These are phyloP conservation scores for Cryptocephalus moraei DNA, from an alignment of 2,888 invertebrate species.

Conservation along the genomic window DNA sequence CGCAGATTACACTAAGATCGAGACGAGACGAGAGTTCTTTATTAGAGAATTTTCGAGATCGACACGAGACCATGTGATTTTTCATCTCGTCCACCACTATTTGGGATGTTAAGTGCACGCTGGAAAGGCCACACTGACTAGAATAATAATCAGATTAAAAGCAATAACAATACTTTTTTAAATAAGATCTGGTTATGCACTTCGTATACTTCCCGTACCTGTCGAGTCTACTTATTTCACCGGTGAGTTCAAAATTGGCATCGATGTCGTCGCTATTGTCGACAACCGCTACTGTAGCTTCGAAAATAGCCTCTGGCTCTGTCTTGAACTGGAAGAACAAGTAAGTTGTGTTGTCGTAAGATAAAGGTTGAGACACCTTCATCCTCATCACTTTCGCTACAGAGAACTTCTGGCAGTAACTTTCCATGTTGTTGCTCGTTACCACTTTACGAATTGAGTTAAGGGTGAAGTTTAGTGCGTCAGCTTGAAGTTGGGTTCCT, in stretches of 20 bases:
- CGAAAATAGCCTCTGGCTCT: slow-evolving; percentile 58
- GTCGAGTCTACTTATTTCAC: slow-evolving; percentile 53
- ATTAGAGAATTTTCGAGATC: too few species aligned
- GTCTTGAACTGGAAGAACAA: slow-evolving; percentile 60
- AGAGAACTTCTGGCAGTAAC: slow-evolving; percentile 32
- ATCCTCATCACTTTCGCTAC: slow-evolving; percentile 24
- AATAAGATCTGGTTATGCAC: slow-evolving; percentile 42
- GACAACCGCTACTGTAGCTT: slow-evolving; percentile 52
- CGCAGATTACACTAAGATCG: too few species aligned
- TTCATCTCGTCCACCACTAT: too few species aligned
- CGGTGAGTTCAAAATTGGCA: slow-evolving; percentile 40
- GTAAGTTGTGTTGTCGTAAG: slow-evolving; percentile 33
- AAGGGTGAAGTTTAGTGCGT: slow-evolving; percentile 9
- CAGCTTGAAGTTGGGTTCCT: too few species aligned
- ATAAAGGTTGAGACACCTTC: slow-evolving; percentile 23
- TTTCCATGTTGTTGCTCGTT: slow-evolving; percentile 14
- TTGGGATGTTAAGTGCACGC: too few species aligned
- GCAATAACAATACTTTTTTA: slow-evolving; percentile 51
- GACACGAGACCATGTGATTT: too few species aligned
- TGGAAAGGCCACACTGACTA: too few species aligned
- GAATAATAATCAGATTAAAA: background rate
- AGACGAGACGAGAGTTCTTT: too few species aligned
- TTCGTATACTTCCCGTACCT: slow-evolving; percentile 41
- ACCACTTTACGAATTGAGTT: background rate
- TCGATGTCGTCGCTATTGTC: slow-evolving; percentile 13